Evolutionary conservation across 2,113 vertebrate species (phyloP).

Genomic region (Sebastes schlegelii): DNA sequence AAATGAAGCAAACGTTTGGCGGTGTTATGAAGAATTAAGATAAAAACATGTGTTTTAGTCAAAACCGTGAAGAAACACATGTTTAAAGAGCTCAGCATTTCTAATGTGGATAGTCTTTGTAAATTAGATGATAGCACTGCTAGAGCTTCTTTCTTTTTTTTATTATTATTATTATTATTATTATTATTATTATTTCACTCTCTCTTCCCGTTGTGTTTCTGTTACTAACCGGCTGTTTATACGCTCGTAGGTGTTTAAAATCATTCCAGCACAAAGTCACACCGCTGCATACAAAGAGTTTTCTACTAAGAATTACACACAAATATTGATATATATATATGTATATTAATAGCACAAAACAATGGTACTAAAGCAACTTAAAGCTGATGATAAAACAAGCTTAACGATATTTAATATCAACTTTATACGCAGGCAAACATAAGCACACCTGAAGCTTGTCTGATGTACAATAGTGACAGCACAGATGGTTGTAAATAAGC

Average conservation of each 20-base stretch:
- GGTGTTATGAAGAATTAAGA: conserved; percentile 81
- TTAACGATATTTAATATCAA: no score
- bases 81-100: conserved; percentile 71
- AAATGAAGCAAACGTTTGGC: conserved; percentile 67
- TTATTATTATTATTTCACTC: conserved; percentile 22
- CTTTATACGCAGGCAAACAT: conserved; percentile 31
- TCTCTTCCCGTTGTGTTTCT: conserved; percentile 62
- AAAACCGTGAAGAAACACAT: conserved; percentile 33
- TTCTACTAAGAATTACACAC: conserved; percentile 11
- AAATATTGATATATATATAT: not conserved
- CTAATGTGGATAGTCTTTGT: conserved; percentile 74
- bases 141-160: conserved; percentile 48
- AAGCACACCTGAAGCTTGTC: conserved; percentile 30
- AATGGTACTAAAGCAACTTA: conserved; percentile 48
- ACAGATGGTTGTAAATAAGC: not conserved
- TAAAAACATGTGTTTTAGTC: conserved; percentile 30
- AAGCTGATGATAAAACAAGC: not conserved
- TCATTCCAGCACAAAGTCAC: conserved; percentile 72
- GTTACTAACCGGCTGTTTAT: conserved; percentile 79
- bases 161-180: not conserved
- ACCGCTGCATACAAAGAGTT: conserved; percentile 19
- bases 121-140: conserved; percentile 63
- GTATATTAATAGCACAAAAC: conserved; percentile 27
- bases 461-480: not conserved
- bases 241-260: conserved; percentile 56